phyloP scores from a whole-genome alignment of 2,888 invertebrate genomes.

The Sarcophaga subvicina region DNA sequence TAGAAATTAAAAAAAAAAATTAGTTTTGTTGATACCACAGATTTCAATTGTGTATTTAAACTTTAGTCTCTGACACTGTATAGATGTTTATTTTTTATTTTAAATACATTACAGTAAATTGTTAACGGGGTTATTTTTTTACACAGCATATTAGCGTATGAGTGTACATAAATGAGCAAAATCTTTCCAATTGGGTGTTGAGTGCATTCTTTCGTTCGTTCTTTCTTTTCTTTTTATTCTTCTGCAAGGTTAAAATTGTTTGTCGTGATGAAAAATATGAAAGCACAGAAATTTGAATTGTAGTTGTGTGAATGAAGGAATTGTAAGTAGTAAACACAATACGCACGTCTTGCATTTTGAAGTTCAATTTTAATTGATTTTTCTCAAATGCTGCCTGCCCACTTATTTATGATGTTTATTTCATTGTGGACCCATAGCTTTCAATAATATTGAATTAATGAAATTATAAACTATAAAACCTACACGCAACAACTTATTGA shows the following conservation, averaged over 20 bases:
- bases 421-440: background rate
- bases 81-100: background rate
- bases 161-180: background rate
- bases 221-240: slow-evolving; percentile 41
- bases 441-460: too few species aligned
- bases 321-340: slow-evolving; percentile 17
- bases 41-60: too few species aligned
- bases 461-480: background rate
- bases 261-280: slow-evolving; percentile 31
- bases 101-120: background rate
- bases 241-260: slow-evolving; percentile 62
- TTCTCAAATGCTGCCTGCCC: slow-evolving; percentile 44
- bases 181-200: slow-evolving; percentile 32
- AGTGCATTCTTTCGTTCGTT: slow-evolving; percentile 18
- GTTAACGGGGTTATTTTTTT: background rate
- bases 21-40: too few species aligned
- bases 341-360: slow-evolving; percentile 57
- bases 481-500: too few species aligned
- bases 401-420: slow-evolving; percentile 6
- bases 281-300: background rate
- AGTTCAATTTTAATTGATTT: slow-evolving; percentile 78
- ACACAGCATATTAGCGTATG: background rate
- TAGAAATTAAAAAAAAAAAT: too few species aligned
- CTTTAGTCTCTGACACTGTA: background rate
- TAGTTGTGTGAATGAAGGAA: slow-evolving; percentile 14